phyloP scores from a whole-genome alignment of 2,888 invertebrate genomes.

The Xylocampa areola region DNA sequence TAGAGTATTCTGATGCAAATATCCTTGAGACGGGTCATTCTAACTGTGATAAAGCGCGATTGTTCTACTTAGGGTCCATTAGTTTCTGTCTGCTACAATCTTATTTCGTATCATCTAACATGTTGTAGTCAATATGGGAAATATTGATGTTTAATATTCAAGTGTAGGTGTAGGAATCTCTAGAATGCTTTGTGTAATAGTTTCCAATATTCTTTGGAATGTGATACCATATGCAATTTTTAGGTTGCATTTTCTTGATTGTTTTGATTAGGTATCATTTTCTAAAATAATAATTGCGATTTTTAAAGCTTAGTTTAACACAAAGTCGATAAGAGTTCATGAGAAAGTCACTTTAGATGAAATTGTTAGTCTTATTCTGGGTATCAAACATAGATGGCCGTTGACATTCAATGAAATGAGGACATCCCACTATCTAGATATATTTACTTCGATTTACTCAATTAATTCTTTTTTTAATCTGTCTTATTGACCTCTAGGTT shows the following conservation, averaged over 20 bases:
- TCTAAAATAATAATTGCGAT: background rate
- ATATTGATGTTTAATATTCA: background rate
- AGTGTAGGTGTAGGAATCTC: background rate
- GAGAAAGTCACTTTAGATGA: slow-evolving; percentile 46
- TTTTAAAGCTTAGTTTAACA: slow-evolving; percentile 34
- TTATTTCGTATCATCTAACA: slow-evolving; percentile 25
- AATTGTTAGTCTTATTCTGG: slow-evolving; percentile 29
- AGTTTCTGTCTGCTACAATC: slow-evolving; percentile 46
- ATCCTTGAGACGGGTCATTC: slow-evolving; percentile 74
- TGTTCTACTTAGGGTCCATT: slow-evolving; percentile 52
- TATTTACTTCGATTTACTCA: slow-evolving; percentile 22
- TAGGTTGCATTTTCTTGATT: too few species aligned
- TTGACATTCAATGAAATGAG: slow-evolving; percentile 39
- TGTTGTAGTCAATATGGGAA: slow-evolving; percentile 7
- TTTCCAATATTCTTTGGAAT: too few species aligned
- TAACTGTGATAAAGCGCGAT: slow-evolving; percentile 60
- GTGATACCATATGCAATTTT: too few species aligned
- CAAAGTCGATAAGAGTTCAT: slow-evolving; percentile 49
- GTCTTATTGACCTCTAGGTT: slow-evolving; percentile 21
- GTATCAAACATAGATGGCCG: slow-evolving; percentile 11
- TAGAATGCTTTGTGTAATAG: background rate
- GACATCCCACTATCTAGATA: slow-evolving; percentile 22
- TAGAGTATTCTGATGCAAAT: slow-evolving; percentile 65
- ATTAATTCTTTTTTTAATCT: slow-evolving; percentile 25
- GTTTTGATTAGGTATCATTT: background rate